Base-by-base conservation (phyloP, 2,797 vertebrate species). In the Babyrousa celebensis region DNA sequence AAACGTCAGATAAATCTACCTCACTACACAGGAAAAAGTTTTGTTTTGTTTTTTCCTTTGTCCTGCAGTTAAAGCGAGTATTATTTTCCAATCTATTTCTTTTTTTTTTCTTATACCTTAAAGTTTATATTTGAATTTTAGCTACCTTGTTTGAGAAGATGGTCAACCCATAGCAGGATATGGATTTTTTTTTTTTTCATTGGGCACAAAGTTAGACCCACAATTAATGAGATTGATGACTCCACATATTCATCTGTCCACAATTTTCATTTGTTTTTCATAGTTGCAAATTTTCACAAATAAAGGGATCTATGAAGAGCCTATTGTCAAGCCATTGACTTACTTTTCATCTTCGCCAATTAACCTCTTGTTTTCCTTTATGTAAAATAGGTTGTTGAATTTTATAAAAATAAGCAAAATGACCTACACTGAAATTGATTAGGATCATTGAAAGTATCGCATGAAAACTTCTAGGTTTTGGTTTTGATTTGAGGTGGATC, bases 111-210 rank as follows among this genome's bases (percentile, higher is more conserved):
- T 58, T 62, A 32, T 43, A 15, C 23, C 7, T 83, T 62, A 27
- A 72, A 54, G 65, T 82, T 92, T 94, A 89, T 58, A 4, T 74
- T 36, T 90, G 77, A 89, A 68, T 71, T 83, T 83, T 85, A 86
- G 68, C 29, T 3, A 32, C 32, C 23, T 85, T 88, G 65, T 96
- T 70, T 85, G 68, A 85, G 62, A 68, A 48, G 54, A 58, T 75
- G 56, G 27, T 75, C 54, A 67, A 16, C 62, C 62, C 32, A 6
- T 4, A 40, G 62, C 52, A 91, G 79, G 79, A 83, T 60, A 67
- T 7, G 52, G 36, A 2, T 62, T 79, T 36, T 74, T 87, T 77
- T 36, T 94, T 54, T 72, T 89, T 62, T 83, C 12, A 48, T 40
- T 63, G 48, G 67, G 29, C 18, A 56, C 62, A 54, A 85, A 23